Evolutionary conservation across 2,888 invertebrate species (phyloP), one percentile per base, ranked within the genome.

Genomic region (Neoascia interrupta): DNA sequence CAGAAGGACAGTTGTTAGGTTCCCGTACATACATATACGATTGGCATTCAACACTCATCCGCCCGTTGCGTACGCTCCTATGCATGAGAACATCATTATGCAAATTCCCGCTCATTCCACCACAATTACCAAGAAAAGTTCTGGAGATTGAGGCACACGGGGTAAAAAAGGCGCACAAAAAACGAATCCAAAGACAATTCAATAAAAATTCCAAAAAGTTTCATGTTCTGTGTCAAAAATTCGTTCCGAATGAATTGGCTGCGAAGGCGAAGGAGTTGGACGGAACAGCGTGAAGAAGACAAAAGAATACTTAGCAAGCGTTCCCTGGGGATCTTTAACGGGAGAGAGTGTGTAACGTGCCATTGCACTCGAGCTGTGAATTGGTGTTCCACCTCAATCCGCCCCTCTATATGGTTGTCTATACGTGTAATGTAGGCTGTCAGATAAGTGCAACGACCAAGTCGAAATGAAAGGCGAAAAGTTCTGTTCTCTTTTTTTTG

Each of bases 201-300:
- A 34, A 49, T 28, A 23, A 51, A 41, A 53, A 53, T 64, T 60
- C 54, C 53, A 18, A 36, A 68, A 66, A 60, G 15, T 53, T 66
- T 53, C 31, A 60, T 4, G 39, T 49, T 26, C 61, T 68, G 54
- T 74, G 74, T 74, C 54, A 68, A 74, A 74, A 74, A 74, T 61
- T 60, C 60, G 68, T 74, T 74, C 68, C 68, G 61, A 66, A 61
- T 74, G 68, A 60, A 66, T 66, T 45, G 58, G 11, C 37, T 23
- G 10, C 10, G 10, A 15, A 34, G 13, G 28, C 1, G 36, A 49
- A 41, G 37, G 4, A 6, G 8, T 8, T 26, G 5, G 4, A 37
- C 18, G 18, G 10, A 26, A 34, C 26, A 11, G 31, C 26, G n/a
- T n/a, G 13, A 63, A 19, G 5, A 19, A 45, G 26, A 56, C 66